Percentiles rank a stretch among this genome's conserved stretches.
Conservation (phyloP, 2,888 invertebrate species). For the Pollenia griseotomentosa region DNA sequence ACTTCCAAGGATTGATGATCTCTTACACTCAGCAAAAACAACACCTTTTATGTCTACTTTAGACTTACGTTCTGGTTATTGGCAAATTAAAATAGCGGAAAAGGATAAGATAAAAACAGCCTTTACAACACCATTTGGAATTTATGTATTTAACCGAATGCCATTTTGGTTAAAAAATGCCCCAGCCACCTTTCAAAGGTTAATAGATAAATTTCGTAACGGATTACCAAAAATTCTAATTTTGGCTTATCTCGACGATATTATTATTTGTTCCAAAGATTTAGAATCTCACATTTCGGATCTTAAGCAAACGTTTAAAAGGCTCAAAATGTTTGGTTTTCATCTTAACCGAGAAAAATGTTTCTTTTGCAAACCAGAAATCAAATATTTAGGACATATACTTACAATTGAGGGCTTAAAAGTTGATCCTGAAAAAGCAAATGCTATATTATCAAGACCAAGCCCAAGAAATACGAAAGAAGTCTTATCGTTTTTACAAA, state of each 20-base stretch:
- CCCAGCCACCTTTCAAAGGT: conserved; percentile 76
- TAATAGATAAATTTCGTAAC: conserved; percentile 77
- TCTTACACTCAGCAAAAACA: conserved; percentile 74
- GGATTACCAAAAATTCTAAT: conserved; percentile 64
- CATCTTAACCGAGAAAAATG: conserved; percentile 76
- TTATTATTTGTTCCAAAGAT: conserved; percentile 75
- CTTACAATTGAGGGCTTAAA: conserved; percentile 76
- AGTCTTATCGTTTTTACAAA: conserved; percentile 38
- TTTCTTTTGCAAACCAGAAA: conserved; percentile 68
- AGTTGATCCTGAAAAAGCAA: conserved; percentile 77
- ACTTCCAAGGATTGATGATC: conserved; percentile 81
- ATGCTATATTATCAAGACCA: conserved; percentile 70
- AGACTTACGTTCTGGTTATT: conserved; percentile 80
- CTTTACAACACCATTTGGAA: conserved; percentile 79
- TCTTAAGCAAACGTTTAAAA: conserved; percentile 73
- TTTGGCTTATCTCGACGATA: conserved; percentile 77
- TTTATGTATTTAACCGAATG: conserved; percentile 78
- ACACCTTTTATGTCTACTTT: conserved; percentile 77
- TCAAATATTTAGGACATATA: conserved; percentile 78
- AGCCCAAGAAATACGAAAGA: conserved; percentile 21
- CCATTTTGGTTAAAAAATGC: conserved; percentile 79
- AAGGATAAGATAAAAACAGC: conserved; percentile 76
- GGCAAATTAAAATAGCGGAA: conserved; percentile 78
- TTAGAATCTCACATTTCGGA: conserved; percentile 77
- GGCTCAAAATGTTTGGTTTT: conserved; percentile 73